Conservation (phyloP, 2,797 vertebrate species). For the Odontamblyopus lacepedii region DNA sequence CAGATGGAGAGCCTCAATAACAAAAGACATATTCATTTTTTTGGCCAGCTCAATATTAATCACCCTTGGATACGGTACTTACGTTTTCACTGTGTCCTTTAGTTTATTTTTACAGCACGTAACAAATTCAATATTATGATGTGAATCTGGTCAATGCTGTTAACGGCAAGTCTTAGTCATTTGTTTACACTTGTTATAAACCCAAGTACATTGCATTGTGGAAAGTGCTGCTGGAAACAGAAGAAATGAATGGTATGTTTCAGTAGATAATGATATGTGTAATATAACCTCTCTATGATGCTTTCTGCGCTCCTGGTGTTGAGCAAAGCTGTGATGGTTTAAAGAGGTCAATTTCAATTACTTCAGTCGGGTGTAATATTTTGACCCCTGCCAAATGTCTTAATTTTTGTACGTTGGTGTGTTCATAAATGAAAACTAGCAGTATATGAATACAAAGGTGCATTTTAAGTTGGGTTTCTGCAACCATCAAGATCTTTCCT, state of each 20-base stretch:
- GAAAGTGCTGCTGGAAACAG: constrained; percentile 21
- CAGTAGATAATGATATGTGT: constrained; percentile 60
- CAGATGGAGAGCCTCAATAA: constrained; percentile 35
- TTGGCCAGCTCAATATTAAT: constrained; percentile 27
- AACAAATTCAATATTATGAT: constrained; percentile 19
- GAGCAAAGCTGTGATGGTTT: constrained; percentile 82
- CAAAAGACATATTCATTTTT: constrained; percentile 31
- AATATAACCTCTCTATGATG: constrained; percentile 58
- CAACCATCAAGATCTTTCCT: too few relatives aligned
- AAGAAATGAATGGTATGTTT: constrained; percentile 53
- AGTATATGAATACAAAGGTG: too few relatives aligned
- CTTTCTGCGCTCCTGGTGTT: constrained; percentile 78
- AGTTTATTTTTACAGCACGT: constrained; percentile 30
- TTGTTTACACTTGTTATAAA: constrained; percentile 3
- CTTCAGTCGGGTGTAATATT: not conserved
- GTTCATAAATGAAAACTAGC: not conserved
- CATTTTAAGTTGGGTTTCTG: too few relatives aligned
- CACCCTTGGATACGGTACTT: constrained; percentile 26
- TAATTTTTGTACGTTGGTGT: not conserved
- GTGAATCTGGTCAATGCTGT: constrained; percentile 6
- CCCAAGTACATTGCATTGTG: not conserved
- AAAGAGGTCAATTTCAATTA: constrained; percentile 26
- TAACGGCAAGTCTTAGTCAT: not conserved
- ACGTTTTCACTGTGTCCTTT: constrained; percentile 20
- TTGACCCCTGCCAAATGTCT: not conserved